Conservation (phyloP, 2,888 invertebrate genomes). For the Melanargia galathea region DNA sequence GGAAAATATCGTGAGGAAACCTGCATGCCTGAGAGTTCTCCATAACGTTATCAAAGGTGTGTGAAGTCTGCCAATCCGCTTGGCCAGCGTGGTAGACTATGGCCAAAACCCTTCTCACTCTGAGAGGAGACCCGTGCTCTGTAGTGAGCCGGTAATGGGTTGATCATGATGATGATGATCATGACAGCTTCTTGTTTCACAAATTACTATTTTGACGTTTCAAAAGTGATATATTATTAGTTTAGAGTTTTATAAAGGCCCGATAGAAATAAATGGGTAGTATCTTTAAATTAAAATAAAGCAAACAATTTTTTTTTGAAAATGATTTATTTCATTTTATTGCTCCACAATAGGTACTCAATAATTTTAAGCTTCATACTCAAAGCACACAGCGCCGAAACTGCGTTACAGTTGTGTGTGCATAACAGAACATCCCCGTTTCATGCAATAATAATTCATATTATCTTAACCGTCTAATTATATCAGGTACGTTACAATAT, state of each 20-base stretch:
- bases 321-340: slow-evolving; percentile 72
- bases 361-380: slow-evolving; percentile 56
- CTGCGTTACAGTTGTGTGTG: slow-evolving; percentile 65
- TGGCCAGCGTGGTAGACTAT: no score
- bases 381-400: slow-evolving; percentile 60
- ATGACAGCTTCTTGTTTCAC: neutral
- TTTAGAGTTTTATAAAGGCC: no score
- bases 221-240: no score
- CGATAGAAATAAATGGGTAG: no score
- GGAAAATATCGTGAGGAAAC: no score
- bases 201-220: no score
- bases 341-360: slow-evolving; percentile 69
- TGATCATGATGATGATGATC: neutral
- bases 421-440: slow-evolving; percentile 60
- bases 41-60: no score
- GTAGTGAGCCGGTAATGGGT: neutral
- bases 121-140: no score
- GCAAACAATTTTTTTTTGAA: slow-evolving; percentile 52
- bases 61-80: no score
- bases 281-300: slow-evolving; percentile 52
- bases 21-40: no score
- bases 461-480: slow-evolving; percentile 60
- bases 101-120: no score
- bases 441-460: slow-evolving; percentile 46
- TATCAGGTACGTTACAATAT: slow-evolving; percentile 72